Conservation (phyloP, 2,888 invertebrate genomes). For the Diarsia mendica region DNA sequence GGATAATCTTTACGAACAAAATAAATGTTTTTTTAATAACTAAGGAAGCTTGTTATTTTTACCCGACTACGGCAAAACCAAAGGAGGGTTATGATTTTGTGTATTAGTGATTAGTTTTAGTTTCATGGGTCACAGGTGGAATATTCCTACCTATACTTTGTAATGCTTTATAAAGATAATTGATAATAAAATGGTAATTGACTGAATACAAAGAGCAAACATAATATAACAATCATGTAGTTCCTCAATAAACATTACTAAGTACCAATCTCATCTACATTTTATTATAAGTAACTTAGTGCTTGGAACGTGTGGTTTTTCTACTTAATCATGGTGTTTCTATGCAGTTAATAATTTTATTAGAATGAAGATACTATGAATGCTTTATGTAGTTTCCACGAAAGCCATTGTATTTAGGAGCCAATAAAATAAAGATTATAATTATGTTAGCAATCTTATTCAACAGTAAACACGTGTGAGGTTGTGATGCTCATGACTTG, state of each 20-base stretch:
- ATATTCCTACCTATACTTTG: neutral
- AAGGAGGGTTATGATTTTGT: no score
- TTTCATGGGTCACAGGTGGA: constrained; percentile 1
- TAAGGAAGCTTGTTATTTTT: neutral
- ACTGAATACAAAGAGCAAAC: constrained; percentile 34
- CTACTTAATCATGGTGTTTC: neutral
- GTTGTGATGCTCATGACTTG: no score
- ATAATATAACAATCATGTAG: constrained; percentile 2
- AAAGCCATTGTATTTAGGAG: constrained; percentile 9
- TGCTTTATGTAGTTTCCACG: neutral
- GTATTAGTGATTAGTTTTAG: no score
- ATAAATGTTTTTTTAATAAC: neutral
- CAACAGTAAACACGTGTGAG: neutral
- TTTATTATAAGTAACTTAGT: constrained; percentile 2
- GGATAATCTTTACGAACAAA: neutral
- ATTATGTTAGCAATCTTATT: neutral
- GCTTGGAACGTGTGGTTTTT: neutral
- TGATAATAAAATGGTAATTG: constrained; percentile 35
- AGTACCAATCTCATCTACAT: constrained; percentile 1
- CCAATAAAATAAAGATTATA: neutral
- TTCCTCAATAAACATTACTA: constrained; percentile 21
- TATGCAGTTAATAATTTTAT: no score
- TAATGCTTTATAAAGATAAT: constrained; percentile 14
- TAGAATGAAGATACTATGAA: neutral
- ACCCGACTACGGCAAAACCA: no score